Percentiles rank a stretch among this genome's conserved stretches.
phyloP scores from a whole-genome alignment of 1,140 invertebrate genomes.

The Drosophila paulistorum region DNA sequence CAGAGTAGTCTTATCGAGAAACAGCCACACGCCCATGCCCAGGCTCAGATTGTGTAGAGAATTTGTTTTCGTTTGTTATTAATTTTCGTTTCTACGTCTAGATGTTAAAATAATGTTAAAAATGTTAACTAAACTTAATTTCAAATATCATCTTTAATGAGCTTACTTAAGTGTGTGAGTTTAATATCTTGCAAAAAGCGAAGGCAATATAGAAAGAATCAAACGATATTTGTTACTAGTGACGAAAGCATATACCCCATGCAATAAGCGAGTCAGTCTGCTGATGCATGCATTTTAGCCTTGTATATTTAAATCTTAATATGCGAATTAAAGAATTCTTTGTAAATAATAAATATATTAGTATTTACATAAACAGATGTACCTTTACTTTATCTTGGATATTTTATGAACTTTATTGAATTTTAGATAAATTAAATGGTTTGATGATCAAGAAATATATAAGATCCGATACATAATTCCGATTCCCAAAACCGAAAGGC shows the following conservation, averaged over 20 bases:
- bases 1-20: constrained; percentile 75
- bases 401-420: too few species aligned
- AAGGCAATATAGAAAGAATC: too few species aligned
- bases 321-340: constrained; percentile 39
- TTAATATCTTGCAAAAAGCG: neutral
- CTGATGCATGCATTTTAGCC: constrained; percentile 25
- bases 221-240: too few species aligned
- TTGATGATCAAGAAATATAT: too few species aligned
- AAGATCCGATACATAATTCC: too few species aligned
- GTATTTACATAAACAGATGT: neutral
- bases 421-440: too few species aligned
- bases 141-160: constrained; percentile 35
- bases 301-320: constrained; percentile 30
- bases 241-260: too few species aligned
- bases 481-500: too few species aligned
- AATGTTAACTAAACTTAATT: constrained; percentile 65
- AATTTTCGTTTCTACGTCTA: constrained; percentile 44
- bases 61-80: constrained; percentile 29
- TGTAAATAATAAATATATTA: constrained; percentile 46
- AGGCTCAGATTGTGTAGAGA: constrained; percentile 61
- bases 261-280: constrained; percentile 28
- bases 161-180: constrained; percentile 63
- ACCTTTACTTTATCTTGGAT: too few species aligned
- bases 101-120: constrained; percentile 40
- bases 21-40: constrained; percentile 25